Evolutionary conservation across 2,113 vertebrate species (phyloP), one percentile per base, ranked within the genome.

Genomic region (Oophaga pumilio): DNA sequence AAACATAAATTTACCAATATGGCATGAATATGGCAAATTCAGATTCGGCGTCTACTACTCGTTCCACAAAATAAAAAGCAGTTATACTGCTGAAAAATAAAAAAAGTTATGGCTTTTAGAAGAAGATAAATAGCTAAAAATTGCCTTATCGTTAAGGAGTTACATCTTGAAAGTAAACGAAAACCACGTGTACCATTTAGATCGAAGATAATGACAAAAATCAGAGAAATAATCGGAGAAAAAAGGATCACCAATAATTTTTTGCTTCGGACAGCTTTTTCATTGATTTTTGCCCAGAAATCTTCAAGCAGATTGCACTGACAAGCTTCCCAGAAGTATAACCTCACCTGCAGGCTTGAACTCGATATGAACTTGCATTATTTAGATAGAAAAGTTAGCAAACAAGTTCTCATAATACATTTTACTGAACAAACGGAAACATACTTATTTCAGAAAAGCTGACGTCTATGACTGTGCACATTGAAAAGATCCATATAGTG

Each of bases 371-470:
- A 84, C 87, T 68, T 22, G 76, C 33, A 77, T 28, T 84, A 88
- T 84, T 83, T 84, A 83, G 69, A 84, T 50, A 87, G 71, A 84
- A 84, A 84, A 84, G 80, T 87, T 20, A 81, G 85, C 81, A 84
- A 88, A 84, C 81, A 88, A 24, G 33, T 64, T 57, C 56, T 53
- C 68, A 87, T 74, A 87, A 88, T 84, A 77, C 57, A 28, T 77
- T 84, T 56, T 84, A 88, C 56, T 83, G 71, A 76, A 76, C 80
- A 88, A 88, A 83, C 71, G 53, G 52, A 83, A 83, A 18, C 57
- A 62, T 87, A 64, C 74, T 53, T 56, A 56, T 88, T 76, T 28
- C n/a, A 83, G 56, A 74, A 82, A 83, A 83, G 60, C 87, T 69
- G 24, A 56, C 33, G 60, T 83, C 52, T 18, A 76, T 66, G 77